These are phyloP conservation scores for Phycodurus eques DNA, from an alignment of 2,113 vertebrate genomes.

Conservation along the genomic window DNA sequence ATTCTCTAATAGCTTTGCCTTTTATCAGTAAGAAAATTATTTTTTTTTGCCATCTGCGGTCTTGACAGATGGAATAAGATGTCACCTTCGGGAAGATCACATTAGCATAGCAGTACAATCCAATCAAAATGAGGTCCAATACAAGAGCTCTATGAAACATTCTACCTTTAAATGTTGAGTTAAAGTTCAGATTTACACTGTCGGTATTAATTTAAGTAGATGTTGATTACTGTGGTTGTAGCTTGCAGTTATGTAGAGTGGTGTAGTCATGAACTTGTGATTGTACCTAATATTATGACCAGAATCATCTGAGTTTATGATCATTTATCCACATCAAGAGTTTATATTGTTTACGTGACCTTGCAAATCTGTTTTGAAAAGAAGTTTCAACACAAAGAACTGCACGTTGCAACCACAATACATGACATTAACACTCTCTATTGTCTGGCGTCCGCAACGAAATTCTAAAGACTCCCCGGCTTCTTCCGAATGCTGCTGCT, in stretches of 20 bases:
- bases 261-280: background rate
- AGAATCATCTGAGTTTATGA: background rate
- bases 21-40: constrained; percentile 19
- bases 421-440: background rate
- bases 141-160: background rate
- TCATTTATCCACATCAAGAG: too few species aligned
- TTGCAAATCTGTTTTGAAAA: background rate
- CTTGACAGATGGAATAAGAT: constrained; percentile 12
- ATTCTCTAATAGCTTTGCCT: constrained; percentile 18
- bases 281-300: background rate
- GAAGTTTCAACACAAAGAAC: background rate
- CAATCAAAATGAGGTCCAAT: background rate
- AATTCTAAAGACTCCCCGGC: background rate
- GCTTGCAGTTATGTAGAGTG: background rate
- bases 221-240: background rate
- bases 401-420: background rate
- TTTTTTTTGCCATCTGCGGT: constrained; percentile 26
- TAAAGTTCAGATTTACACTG: background rate
- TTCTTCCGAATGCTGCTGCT: too few species aligned
- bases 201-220: background rate
- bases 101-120: background rate
- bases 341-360: too few species aligned
- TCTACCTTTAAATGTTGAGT: background rate
- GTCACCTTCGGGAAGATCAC: constrained; percentile 7
- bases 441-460: background rate